Evolutionary conservation across 2,113 vertebrate genomes (phyloP).

Genomic region (Hepsetus odoe): DNA sequence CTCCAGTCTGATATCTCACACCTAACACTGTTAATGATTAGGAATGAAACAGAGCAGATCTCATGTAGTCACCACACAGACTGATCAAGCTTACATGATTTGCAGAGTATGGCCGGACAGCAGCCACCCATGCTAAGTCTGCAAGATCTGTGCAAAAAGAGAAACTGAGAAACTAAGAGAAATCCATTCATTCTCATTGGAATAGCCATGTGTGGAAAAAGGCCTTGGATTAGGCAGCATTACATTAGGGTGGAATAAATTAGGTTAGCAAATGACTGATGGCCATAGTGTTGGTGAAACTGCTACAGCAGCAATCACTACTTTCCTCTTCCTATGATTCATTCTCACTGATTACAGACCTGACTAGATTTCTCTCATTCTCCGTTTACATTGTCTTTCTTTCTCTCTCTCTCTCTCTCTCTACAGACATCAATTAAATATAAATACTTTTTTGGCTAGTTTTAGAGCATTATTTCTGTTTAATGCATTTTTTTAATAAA

Average conservation of each 20-base stretch:
- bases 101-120: neutral
- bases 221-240: constrained; percentile 24
- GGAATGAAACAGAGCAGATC: neutral
- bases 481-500: no score
- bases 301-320: constrained; percentile 21
- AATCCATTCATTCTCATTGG: constrained; percentile 25
- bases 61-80: neutral
- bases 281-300: constrained; percentile 6
- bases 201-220: constrained; percentile 1
- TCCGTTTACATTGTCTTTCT: no score
- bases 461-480: no score
- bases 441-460: no score
- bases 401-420: neutral
- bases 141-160: neutral
- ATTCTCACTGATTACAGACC: neutral
- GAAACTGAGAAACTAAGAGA: constrained; percentile 7
- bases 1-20: neutral
- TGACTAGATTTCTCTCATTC: neutral
- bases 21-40: neutral
- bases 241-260: constrained; percentile 29
- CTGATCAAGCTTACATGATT: neutral
- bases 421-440: no score
- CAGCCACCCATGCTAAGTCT: neutral
- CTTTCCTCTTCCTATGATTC: neutral
- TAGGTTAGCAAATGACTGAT: constrained; percentile 25